Conservation (phyloP, 2,888 invertebrate species). For the Lepidocyrtinus sp. region DNA sequence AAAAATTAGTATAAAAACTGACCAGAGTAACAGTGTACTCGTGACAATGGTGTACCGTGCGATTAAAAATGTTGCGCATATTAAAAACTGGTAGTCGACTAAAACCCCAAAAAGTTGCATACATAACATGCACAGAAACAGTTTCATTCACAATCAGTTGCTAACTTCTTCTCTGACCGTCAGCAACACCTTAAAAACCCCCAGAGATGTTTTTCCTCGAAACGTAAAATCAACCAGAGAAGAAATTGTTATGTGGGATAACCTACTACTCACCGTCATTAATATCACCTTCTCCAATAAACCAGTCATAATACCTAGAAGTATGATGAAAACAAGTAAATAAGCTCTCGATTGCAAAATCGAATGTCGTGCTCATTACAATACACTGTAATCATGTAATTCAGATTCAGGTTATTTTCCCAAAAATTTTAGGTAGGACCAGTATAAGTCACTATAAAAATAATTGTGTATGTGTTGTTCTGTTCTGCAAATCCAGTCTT, state of each 20-base stretch:
- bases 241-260: not conserved
- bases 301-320: not conserved
- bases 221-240: not conserved
- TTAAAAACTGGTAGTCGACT: not conserved
- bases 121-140: not conserved
- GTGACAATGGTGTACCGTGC: not conserved
- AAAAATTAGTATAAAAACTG: no score
- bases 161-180: not conserved
- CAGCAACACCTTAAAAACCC: not conserved
- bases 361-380: not conserved
- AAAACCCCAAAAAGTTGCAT: no score
- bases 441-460: no score
- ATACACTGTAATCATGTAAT: not conserved
- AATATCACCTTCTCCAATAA: not conserved
- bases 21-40: not conserved
- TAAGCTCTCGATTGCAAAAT: not conserved
- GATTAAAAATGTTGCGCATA: not conserved
- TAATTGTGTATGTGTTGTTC: no score
- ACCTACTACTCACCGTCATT: not conserved
- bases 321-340: not conserved
- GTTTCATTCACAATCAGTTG: not conserved
- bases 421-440: not conserved
- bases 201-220: not conserved
- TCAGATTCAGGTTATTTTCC: not conserved
- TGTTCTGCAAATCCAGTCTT: no score